Evolutionary conservation across 2,797 vertebrate species (phyloP).

Genomic region (Merluccius polli): DNA sequence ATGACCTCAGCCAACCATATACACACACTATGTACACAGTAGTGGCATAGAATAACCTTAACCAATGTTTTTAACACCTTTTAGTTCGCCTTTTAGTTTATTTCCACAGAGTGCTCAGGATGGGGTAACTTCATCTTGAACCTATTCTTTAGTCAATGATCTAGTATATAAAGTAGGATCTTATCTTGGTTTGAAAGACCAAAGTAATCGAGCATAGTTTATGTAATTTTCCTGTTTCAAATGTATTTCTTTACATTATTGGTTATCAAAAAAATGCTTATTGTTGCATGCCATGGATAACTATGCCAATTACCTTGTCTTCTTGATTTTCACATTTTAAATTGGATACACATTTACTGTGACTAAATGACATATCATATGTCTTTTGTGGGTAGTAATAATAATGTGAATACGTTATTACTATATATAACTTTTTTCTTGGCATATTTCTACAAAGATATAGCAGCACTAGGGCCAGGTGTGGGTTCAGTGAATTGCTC

Average conservation of each 20-base stretch:
- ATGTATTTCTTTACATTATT: not conserved
- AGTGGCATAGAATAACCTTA: not conserved
- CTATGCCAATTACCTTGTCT: not conserved
- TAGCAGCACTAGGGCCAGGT: not conserved
- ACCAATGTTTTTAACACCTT: not conserved
- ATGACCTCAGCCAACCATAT: not conserved
- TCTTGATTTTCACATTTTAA: not conserved
- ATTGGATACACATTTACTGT: not conserved
- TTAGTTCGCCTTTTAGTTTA: not conserved
- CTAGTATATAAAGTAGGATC: not conserved
- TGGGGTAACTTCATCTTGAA: not conserved
- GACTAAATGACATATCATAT: not conserved
- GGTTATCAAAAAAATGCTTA: not conserved
- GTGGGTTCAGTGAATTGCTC: not conserved
- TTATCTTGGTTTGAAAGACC: not conserved
- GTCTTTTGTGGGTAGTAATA: not conserved
- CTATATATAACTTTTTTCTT: too few relatives aligned
- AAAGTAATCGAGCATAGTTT: too few relatives aligned
- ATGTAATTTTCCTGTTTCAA: not conserved
- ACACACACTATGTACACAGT: not conserved
- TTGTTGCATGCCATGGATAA: not conserved
- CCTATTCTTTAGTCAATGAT: not conserved
- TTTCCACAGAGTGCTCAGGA: not conserved
- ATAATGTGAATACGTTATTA: not conserved
- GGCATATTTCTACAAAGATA: not conserved